A percentile compares a stretch with the other conserved stretches of the same genome.
phyloP scores from a whole-genome alignment of 2,113 vertebrate species.

The Pteronura brasiliensis region DNA sequence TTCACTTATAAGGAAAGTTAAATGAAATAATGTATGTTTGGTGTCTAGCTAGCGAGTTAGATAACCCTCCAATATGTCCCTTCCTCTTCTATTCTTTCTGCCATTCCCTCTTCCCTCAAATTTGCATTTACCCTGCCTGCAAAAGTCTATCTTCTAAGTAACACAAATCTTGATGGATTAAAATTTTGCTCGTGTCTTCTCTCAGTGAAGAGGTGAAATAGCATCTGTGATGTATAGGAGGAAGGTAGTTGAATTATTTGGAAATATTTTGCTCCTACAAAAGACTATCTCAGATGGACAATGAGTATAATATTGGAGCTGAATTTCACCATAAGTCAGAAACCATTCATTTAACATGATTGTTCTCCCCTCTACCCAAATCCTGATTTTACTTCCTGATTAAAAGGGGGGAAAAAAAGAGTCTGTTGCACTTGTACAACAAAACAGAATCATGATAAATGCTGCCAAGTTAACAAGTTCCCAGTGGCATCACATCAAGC shows the following conservation, averaged over 20 bases:
- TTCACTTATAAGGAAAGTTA: not conserved
- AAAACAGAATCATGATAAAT: slow-evolving; percentile 43
- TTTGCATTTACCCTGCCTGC: not conserved
- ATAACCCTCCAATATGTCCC: not conserved
- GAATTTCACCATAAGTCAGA: slow-evolving; percentile 55
- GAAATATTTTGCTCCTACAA: not conserved
- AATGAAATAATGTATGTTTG: not conserved
- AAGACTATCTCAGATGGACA: not conserved
- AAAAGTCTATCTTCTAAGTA: not conserved
- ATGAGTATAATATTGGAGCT: not conserved
- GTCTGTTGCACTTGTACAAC: not conserved
- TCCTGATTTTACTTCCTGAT: slow-evolving; percentile 43
- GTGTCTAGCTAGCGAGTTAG: not conserved
- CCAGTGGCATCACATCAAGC: not conserved
- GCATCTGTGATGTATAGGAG: not conserved
- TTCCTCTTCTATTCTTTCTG: not conserved
- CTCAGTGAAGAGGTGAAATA: not conserved
- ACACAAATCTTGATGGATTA: not conserved
- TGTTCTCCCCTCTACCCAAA: not conserved
- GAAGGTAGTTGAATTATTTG: not conserved
- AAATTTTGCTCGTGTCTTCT: not conserved
- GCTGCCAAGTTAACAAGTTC: slow-evolving; percentile 27
- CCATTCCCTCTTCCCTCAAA: too few species aligned
- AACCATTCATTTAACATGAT: slow-evolving; percentile 12
- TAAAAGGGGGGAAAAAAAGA: not conserved